phyloP scores from a whole-genome alignment of 1,140 invertebrate species.

The Trichomalopsis sarcophagae region DNA sequence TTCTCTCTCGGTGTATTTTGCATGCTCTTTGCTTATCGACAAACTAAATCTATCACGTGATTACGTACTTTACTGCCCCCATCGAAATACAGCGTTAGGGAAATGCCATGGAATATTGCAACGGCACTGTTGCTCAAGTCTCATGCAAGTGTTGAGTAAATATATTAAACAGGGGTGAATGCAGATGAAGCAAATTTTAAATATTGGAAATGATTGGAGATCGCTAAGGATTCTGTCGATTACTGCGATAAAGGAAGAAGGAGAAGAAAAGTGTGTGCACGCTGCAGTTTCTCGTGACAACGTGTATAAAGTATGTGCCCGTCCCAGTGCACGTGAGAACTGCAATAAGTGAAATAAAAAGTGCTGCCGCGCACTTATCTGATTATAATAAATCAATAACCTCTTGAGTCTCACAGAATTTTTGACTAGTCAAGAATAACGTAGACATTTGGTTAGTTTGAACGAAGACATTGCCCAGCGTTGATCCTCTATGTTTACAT shows the following conservation, averaged over 20 bases:
- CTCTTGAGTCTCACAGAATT: neutral
- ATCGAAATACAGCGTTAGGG: too few relatives aligned
- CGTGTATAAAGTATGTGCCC: neutral
- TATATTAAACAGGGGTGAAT: too few relatives aligned
- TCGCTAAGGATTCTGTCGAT: too few relatives aligned
- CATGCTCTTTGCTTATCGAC: too few relatives aligned
- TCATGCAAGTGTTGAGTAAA: too few relatives aligned
- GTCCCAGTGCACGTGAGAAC: neutral
- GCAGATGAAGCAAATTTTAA: too few relatives aligned
- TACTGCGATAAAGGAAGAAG: neutral
- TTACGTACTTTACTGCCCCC: too few relatives aligned
- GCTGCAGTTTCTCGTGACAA: neutral
- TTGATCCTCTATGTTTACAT: constrained; percentile 12
- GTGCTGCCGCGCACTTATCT: too few relatives aligned
- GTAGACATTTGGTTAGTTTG: neutral
- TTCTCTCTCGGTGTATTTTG: neutral
- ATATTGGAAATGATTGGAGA: too few relatives aligned
- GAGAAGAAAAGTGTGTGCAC: neutral
- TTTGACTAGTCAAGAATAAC: neutral
- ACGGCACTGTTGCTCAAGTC: too few relatives aligned
- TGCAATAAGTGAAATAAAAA: neutral
- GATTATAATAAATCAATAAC: too few relatives aligned
- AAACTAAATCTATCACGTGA: too few relatives aligned
- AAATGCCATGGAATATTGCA: neutral
- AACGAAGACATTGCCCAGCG: neutral